These are phyloP conservation scores for Rhombomys opimus DNA, from an alignment of 2,113 vertebrate genomes.

Conservation along the genomic window DNA sequence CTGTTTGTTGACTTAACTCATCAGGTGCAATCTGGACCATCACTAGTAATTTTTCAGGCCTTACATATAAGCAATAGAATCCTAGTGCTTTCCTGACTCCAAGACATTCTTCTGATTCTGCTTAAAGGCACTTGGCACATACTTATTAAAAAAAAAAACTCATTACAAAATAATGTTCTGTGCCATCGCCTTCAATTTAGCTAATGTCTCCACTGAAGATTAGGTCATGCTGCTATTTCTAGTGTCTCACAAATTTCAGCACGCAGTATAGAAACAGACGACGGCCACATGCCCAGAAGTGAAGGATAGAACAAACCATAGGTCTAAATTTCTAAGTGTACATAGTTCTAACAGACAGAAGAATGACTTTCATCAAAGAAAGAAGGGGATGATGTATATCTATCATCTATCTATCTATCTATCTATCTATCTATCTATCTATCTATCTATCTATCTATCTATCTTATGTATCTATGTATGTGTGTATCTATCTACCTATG, in stretches of 20 bases:
- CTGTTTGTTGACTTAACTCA: slow-evolving; percentile 19
- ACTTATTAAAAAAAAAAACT: slow-evolving; percentile 53
- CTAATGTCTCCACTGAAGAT: slow-evolving; percentile 61
- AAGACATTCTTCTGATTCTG: slow-evolving; percentile 37
- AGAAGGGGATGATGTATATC: neutral
- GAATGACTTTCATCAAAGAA: slow-evolving; percentile 43
- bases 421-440: neutral
- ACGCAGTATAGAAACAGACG: neutral
- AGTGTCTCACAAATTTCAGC: neutral
- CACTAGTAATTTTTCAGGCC: neutral
- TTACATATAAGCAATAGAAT: neutral
- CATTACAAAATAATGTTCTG: slow-evolving; percentile 68
- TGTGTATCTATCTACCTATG: neutral
- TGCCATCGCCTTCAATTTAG: slow-evolving; percentile 71
- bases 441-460: neutral
- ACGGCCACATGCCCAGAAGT: neutral
- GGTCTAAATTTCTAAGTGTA: neutral
- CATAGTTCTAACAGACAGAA: neutral
- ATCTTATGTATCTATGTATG: no score
- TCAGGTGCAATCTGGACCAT: slow-evolving; percentile 14
- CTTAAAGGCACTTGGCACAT: slow-evolving; percentile 36
- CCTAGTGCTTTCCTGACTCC: slow-evolving; percentile 28
- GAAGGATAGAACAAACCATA: neutral
- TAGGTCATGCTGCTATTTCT: slow-evolving; percentile 54
- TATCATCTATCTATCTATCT: neutral